Evolutionary conservation across 1,140 invertebrate genomes (phyloP).

Genomic region (Brachionus plicatilis): DNA sequence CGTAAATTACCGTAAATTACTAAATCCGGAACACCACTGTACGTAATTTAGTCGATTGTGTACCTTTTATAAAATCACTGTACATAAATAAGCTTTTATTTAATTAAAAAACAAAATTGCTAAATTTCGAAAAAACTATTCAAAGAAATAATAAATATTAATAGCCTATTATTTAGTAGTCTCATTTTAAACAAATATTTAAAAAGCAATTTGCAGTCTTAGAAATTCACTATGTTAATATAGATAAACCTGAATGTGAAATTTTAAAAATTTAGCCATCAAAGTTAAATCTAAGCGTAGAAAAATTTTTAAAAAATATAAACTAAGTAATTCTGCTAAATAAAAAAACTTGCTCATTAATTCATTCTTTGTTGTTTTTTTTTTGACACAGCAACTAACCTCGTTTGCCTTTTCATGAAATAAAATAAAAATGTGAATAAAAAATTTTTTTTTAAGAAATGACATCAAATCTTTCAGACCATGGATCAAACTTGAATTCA

Average conservation of each 20-base stretch:
- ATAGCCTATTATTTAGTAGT: too few relatives aligned
- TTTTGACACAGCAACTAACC: not conserved
- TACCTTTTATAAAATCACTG: too few relatives aligned
- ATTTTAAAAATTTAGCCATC: not conserved
- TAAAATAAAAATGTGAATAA: not conserved
- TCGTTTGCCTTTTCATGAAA: not conserved
- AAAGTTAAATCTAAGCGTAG: not conserved
- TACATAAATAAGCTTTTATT: too few relatives aligned
- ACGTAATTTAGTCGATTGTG: too few relatives aligned
- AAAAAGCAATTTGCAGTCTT: too few relatives aligned
- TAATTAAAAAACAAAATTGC: too few relatives aligned
- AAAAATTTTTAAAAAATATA: conserved; percentile 10
- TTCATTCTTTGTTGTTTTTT: not conserved
- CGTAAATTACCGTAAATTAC: too few relatives aligned
- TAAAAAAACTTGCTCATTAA: not conserved
- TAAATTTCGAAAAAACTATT: too few relatives aligned
- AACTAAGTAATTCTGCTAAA: not conserved
- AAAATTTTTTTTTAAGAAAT: conserved; percentile 30
- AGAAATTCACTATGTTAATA: not conserved
- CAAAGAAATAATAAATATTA: too few relatives aligned
- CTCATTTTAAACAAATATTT: too few relatives aligned
- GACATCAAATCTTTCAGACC: not conserved
- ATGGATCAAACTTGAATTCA: conserved; percentile 28
- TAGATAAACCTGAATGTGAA: not conserved
- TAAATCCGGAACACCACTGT: too few relatives aligned